Conservation (phyloP, 53 echinoderm and acorn worm genomes). For the Zoroaster sp. region DNA sequence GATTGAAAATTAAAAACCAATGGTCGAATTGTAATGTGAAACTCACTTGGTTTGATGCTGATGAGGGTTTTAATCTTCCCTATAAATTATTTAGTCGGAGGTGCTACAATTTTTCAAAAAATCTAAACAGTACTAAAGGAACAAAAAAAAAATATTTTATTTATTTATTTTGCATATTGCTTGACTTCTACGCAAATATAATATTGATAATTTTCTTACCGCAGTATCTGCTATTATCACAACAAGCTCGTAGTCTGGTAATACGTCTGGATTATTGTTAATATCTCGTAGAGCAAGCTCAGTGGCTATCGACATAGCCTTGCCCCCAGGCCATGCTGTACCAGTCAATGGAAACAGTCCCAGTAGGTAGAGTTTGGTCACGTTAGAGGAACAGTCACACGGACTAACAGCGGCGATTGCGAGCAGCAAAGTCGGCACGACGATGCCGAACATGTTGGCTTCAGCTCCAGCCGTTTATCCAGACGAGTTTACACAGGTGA, state of each 20-base stretch:
- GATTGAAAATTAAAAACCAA: no score
- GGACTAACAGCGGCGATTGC: neutral
- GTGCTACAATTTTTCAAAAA: no score
- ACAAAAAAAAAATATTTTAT: no score
- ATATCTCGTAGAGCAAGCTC: neutral
- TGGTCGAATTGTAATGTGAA: no score
- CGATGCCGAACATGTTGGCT: neutral
- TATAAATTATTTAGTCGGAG: no score
- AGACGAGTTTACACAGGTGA: no score
- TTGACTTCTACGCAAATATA: no score
- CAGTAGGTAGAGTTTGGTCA: neutral
- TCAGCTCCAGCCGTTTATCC: no score
- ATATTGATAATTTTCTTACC: neutral
- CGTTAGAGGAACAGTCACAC: neutral
- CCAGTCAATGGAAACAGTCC: neutral
- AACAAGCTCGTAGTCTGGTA: neutral
- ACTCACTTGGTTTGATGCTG: no score
- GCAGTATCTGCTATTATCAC: neutral
- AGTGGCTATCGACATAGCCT: neutral
- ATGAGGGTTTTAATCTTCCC: no score
- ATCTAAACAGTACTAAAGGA: no score
- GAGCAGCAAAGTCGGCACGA: neutral
- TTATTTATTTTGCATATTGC: no score
- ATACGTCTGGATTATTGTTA: neutral
- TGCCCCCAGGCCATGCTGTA: neutral